Percentiles rank a stretch among this genome's conserved stretches.
Conservation (phyloP, 2,113 vertebrate genomes). For the Pelusios castaneus region DNA sequence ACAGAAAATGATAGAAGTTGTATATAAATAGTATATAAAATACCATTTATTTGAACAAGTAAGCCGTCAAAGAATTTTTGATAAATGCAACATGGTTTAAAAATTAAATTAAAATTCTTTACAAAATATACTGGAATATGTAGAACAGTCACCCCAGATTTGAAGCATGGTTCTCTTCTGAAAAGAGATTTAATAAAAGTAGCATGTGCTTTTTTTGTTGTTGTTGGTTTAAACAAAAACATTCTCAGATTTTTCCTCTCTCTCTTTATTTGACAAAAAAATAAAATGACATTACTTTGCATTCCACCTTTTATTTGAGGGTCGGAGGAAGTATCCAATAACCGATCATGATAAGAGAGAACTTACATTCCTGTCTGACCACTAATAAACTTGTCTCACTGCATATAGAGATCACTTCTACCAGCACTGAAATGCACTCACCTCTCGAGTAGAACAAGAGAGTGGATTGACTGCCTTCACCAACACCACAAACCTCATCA, state of each 20-base stretch:
- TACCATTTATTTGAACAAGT: background rate
- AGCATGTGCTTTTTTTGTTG: background rate
- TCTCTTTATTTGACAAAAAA: background rate
- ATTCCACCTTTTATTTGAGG: background rate
- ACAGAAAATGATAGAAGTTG: background rate
- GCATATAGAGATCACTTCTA: background rate
- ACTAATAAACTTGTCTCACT: background rate
- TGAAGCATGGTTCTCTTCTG: background rate
- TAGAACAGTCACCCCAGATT: background rate
- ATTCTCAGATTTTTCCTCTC: background rate
- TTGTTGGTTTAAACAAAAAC: background rate
- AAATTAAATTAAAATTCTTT: background rate
- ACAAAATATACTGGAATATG: background rate
- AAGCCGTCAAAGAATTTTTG: background rate
- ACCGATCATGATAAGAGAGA: background rate
- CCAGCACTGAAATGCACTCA: background rate
- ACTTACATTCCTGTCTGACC: accelerated
- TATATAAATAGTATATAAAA: background rate
- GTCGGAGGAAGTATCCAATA: background rate
- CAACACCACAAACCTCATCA: background rate
- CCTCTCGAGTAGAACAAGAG: background rate
- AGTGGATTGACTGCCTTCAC: background rate
- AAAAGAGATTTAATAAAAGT: background rate
- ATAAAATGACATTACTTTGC: background rate
- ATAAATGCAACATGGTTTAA: background rate